Evolutionary conservation across 2,797 vertebrate species (phyloP).

Genomic region (Mormyrus hasselquistii): DNA sequence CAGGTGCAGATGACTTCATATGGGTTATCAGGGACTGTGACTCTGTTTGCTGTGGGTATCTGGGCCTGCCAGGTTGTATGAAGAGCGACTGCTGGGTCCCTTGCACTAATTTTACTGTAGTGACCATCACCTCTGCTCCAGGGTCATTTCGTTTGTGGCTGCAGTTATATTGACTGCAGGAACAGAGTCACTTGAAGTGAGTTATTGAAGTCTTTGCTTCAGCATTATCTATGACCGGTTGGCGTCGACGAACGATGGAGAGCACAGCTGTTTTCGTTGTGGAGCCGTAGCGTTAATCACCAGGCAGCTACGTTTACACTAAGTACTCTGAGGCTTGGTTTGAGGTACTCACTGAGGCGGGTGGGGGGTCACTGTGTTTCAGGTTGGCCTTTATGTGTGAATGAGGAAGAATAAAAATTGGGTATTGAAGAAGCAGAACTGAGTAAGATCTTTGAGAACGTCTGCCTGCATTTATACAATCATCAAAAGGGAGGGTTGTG

Average conservation of each 20-base stretch:
- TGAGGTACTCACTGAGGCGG: not conserved
- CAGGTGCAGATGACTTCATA: slow-evolving; percentile 11
- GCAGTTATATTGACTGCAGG: not conserved
- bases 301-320: not conserved
- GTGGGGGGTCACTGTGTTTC: not conserved
- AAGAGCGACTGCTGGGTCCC: not conserved
- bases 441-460: not conserved
- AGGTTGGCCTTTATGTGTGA: not conserved
- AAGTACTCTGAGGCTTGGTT: not conserved
- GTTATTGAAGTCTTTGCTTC: not conserved
- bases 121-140: not conserved
- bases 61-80: not conserved
- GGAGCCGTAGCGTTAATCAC: not conserved
- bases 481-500: not conserved
- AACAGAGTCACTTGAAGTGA: not conserved
- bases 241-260: not conserved
- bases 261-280: not conserved
- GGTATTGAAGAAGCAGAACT: not conserved
- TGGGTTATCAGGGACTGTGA: not conserved
- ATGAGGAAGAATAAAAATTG: not conserved
- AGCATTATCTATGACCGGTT: not conserved
- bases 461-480: not conserved
- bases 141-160: slow-evolving; percentile 37
- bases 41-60: not conserved
- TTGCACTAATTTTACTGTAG: not conserved